Conservation (phyloP, 35 echinoderm and acorn worm genomes). For the Amphiura filiformis region DNA sequence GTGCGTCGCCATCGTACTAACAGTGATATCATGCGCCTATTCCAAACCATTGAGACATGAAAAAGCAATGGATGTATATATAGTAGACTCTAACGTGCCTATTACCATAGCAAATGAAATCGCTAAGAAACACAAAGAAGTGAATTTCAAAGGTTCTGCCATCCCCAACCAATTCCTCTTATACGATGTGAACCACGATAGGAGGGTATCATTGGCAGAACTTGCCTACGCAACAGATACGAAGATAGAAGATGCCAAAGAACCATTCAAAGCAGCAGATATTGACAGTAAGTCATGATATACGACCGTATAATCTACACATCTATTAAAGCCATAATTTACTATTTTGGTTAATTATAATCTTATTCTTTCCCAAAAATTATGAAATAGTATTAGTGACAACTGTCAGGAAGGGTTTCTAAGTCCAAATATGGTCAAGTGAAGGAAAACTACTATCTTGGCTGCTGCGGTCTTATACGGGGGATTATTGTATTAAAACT, state of each 20-base stretch:
- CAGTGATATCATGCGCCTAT: neutral
- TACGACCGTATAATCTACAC: no score
- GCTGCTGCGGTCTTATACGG: no score
- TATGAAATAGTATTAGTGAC: no score
- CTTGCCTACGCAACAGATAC: slow-evolving; percentile 41
- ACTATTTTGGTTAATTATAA: neutral
- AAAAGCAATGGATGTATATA: neutral
- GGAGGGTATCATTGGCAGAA: slow-evolving; percentile 34
- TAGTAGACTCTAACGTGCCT: neutral
- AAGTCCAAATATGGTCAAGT: neutral
- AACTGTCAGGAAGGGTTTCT: neutral
- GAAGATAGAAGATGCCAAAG: slow-evolving; percentile 13
- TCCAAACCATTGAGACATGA: neutral
- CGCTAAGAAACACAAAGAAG: neutral
- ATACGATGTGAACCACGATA: slow-evolving; percentile 36
- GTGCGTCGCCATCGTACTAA: no score
- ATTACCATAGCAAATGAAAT: neutral
- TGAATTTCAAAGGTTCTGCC: neutral
- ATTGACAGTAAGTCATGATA: slow-evolving; percentile 25
- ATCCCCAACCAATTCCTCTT: slow-evolving; percentile 27
- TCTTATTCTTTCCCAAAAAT: neutral
- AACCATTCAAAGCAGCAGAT: slow-evolving; percentile 49
- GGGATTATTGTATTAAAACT: no score
- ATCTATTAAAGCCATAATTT: neutral
- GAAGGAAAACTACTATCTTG: neutral